A percentile compares a stretch with the other conserved stretches of the same genome.
Evolutionary conservation across 2,888 invertebrate genomes (phyloP).

Genomic region (Andrena praecox): DNA sequence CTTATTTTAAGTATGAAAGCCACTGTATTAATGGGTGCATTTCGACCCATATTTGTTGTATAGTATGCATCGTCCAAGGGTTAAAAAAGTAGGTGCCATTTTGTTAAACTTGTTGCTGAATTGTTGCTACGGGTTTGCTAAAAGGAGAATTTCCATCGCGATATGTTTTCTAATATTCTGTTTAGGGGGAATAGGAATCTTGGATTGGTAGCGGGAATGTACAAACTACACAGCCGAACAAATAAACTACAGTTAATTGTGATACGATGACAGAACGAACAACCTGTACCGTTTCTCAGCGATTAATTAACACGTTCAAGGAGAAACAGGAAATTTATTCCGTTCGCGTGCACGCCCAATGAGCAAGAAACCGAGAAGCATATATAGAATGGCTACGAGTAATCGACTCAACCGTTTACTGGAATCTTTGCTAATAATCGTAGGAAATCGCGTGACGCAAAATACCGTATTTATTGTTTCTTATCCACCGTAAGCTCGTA

Average conservation of each 20-base stretch:
- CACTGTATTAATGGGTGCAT: no score
- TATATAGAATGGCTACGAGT: background rate
- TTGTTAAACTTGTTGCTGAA: no score
- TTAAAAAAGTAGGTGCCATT: no score
- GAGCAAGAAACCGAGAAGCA: constrained; percentile 19
- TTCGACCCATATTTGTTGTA: no score
- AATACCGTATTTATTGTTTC: background rate
- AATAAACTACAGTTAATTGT: background rate
- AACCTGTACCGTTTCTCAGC: constrained; percentile 25
- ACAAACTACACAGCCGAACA: background rate
- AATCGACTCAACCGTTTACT: background rate
- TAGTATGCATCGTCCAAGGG: no score
- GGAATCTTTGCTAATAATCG: constrained; percentile 5
- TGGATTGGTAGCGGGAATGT: background rate
- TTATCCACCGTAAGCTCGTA: background rate
- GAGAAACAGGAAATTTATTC: constrained; percentile 34
- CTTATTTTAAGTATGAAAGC: no score
- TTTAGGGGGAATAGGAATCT: background rate
- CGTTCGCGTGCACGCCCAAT: constrained; percentile 3
- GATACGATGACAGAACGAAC: constrained; percentile 6
- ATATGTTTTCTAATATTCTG: background rate
- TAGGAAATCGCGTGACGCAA: background rate
- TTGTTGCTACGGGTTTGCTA: no score
- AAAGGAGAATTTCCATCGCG: background rate
- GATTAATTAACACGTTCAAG: constrained; percentile 40